These are phyloP conservation scores for Bergia puertoricense DNA, from an alignment of 92 coral and sea anemone genomes.

Conservation along the genomic window DNA sequence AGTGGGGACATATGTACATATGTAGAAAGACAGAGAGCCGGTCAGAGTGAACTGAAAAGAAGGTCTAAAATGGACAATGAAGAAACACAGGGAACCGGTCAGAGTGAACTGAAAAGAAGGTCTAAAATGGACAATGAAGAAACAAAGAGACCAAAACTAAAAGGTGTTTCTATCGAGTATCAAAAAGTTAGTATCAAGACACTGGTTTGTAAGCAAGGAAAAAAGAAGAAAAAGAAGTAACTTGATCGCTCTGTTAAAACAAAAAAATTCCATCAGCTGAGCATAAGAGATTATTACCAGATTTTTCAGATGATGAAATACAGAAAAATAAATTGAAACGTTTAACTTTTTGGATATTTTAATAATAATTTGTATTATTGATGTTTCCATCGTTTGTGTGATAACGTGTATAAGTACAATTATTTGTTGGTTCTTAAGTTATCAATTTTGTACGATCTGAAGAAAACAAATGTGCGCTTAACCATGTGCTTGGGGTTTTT, in stretches of 20 bases:
- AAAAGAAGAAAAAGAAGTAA: slow-evolving; percentile 11
- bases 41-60: not conserved
- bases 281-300: not conserved
- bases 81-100: not conserved
- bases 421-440: too few relatives aligned
- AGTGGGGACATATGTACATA: not conserved
- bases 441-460: too few relatives aligned
- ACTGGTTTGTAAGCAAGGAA: slow-evolving; percentile 34
- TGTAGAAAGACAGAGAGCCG: not conserved
- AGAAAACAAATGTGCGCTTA: too few relatives aligned
- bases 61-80: not conserved
- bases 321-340: not conserved
- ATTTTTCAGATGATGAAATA: not conserved
- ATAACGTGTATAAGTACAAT: too few relatives aligned
- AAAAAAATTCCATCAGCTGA: not conserved
- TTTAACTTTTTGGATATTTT: not conserved
- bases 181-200: slow-evolving; percentile 31
- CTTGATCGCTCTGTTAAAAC: not conserved
- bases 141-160: slow-evolving; percentile 17
- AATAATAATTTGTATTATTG: too few relatives aligned
- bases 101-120: not conserved
- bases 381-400: not conserved
- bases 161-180: slow-evolving; percentile 15
- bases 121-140: not conserved
- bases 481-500: too few relatives aligned